Evolutionary conservation across 2,113 vertebrate genomes (phyloP).

Genomic region (Lampris incognitus): DNA sequence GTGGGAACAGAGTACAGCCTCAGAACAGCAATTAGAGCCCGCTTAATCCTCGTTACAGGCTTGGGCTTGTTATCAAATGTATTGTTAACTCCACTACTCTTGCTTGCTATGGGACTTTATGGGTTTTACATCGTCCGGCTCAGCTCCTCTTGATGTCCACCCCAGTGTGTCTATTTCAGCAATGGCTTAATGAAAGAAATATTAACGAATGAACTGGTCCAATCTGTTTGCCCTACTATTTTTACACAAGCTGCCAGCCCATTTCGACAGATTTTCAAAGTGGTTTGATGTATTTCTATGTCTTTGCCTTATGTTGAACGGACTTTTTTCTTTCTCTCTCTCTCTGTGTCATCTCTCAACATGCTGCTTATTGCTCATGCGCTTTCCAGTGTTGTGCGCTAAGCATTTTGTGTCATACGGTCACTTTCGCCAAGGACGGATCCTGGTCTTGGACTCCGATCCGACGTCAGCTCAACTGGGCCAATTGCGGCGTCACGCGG

Average conservation of each 20-base stretch:
- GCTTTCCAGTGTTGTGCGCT: conserved; percentile 34
- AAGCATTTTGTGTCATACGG: conserved; percentile 45
- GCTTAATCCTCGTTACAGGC: conserved; percentile 38
- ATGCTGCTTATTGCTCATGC: conserved; percentile 65
- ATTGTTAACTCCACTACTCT: conserved; percentile 49
- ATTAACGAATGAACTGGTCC: conserved; percentile 47
- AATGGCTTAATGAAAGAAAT: conserved; percentile 57
- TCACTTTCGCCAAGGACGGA: conserved; percentile 54
- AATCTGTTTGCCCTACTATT: conserved; percentile 20
- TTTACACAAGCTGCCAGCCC: conserved; percentile 10
- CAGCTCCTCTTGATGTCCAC: conserved; percentile 62
- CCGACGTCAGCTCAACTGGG: background rate
- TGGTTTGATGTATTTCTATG: conserved; percentile 32
- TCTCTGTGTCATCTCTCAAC: conserved; percentile 46
- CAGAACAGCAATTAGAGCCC: conserved; percentile 46
- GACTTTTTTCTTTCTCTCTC: background rate
- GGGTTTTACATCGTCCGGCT: conserved; percentile 62
- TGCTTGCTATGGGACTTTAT: conserved; percentile 64
- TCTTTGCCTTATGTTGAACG: conserved; percentile 67
- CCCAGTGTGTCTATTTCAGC: conserved; percentile 55
- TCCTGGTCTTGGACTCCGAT: conserved; percentile 7
- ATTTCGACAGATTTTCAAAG: conserved; percentile 16
- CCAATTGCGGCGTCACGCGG: no score
- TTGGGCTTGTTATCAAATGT: conserved; percentile 36
- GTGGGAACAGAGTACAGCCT: conserved; percentile 28